A percentile compares a stretch with the other conserved stretches of the same genome.
Evolutionary conservation across 2,113 vertebrate species (phyloP).

Genomic region (Peucedramus taeniatus): DNA sequence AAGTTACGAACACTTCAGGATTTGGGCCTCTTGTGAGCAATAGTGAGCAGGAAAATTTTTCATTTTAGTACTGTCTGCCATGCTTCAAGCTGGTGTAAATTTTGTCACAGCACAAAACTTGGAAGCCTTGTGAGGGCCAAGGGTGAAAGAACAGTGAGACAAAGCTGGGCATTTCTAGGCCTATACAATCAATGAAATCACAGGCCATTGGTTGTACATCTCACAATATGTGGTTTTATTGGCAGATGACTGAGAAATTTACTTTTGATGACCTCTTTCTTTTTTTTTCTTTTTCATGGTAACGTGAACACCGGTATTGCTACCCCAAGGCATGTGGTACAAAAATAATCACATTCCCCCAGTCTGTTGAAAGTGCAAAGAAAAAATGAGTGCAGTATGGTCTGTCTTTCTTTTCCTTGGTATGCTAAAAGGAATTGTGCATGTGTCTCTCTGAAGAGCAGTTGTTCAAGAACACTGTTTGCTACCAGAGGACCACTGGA

Average conservation of each 20-base stretch:
- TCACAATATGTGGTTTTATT: not conserved
- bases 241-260: not conserved
- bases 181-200: not conserved
- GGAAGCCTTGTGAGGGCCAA: not conserved
- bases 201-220: not conserved
- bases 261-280: not conserved
- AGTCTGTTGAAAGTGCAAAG: not conserved
- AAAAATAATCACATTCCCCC: not conserved
- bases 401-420: not conserved
- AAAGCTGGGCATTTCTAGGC: not conserved
- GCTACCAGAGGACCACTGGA: not conserved
- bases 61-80: not conserved
- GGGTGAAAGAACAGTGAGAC: not conserved
- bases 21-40: not conserved
- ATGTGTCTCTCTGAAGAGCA: accelerated
- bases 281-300: not conserved
- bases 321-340: not conserved
- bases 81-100: not conserved
- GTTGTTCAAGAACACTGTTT: not conserved
- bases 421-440: not conserved
- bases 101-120: not conserved
- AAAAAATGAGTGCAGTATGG: not conserved
- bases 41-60: accelerated
- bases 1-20: not conserved
- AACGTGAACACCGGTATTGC: not conserved